Percentiles rank a stretch among this genome's conserved stretches.
Conservation (phyloP, 2,113 vertebrate species). For the Eulemur rufifrons region DNA sequence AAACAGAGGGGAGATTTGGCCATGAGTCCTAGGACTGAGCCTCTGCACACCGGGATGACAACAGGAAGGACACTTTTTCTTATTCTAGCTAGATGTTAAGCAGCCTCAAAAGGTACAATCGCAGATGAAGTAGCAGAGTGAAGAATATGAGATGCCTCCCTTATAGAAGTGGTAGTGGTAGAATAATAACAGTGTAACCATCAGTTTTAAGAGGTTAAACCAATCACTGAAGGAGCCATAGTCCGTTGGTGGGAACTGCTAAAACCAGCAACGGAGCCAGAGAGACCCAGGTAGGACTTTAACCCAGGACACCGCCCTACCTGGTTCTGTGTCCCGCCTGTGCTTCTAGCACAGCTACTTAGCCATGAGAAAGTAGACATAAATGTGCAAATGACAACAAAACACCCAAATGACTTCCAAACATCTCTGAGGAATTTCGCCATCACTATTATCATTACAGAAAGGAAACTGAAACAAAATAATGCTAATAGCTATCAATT, state of each 20-base stretch:
- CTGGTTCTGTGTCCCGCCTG: background rate
- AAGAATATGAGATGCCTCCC: background rate
- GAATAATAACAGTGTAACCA: background rate
- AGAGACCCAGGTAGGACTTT: background rate
- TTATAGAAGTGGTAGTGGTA: background rate
- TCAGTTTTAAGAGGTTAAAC: background rate
- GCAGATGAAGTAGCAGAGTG: background rate
- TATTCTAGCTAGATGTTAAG: background rate
- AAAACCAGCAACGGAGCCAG: background rate
- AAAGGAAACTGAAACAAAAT: background rate
- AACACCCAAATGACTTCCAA: background rate
- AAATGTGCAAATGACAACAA: background rate
- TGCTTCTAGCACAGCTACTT: background rate
- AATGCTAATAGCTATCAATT: background rate
- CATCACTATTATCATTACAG: background rate
- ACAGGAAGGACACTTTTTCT: background rate
- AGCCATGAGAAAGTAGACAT: background rate
- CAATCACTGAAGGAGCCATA: background rate
- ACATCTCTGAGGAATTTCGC: background rate
- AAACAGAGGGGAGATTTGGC: background rate
- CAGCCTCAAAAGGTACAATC: background rate
- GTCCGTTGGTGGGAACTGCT: no score
- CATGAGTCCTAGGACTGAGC: background rate
- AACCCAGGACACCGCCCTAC: background rate
- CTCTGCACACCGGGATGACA: background rate